A percentile compares a stretch with the other conserved stretches of the same genome.
These are phyloP conservation scores for Drosophila melanosoma DNA, from an alignment of 2,888 invertebrate species.

Conservation along the genomic window DNA sequence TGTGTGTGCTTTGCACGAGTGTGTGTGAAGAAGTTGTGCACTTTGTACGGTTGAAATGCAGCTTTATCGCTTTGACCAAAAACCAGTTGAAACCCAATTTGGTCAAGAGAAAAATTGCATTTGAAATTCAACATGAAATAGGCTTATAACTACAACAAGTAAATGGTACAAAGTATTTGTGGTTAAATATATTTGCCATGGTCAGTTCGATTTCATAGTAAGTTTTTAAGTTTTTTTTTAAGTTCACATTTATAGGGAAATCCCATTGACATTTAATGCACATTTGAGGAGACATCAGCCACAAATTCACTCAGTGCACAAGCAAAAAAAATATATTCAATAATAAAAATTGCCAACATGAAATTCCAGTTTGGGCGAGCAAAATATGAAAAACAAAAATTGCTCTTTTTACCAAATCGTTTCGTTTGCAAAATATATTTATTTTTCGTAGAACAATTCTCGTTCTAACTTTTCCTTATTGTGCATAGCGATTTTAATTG, in stretches of 20 bases:
- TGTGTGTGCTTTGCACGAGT: not conserved
- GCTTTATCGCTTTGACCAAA: slow-evolving; percentile 59
- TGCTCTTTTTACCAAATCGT: not conserved
- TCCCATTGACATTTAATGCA: slow-evolving; percentile 60
- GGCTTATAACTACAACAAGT: not conserved
- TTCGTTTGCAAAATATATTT: not conserved
- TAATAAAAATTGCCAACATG: slow-evolving; percentile 6
- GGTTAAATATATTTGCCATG: slow-evolving; percentile 16
- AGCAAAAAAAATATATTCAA: slow-evolving; percentile 5
- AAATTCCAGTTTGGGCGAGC: not conserved
- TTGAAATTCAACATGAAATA: slow-evolving; percentile 18
- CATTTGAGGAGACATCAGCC: slow-evolving; percentile 25
- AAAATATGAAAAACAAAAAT: not conserved
- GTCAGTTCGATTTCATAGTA: not conserved
- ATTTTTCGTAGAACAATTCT: not conserved
- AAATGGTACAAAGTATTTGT: slow-evolving; percentile 5
- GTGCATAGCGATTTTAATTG: slow-evolving; percentile 58
- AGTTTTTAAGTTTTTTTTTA: slow-evolving; percentile 4
- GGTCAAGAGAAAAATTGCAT: slow-evolving; percentile 24
- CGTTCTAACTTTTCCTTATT: not conserved
- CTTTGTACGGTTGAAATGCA: slow-evolving; percentile 42
- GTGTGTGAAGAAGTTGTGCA: slow-evolving; percentile 20
- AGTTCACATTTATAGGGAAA: slow-evolving; percentile 50
- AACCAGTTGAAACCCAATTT: slow-evolving; percentile 55
- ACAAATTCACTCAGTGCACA: slow-evolving; percentile 25